Percentiles rank a stretch among this genome's conserved stretches.
Conservation (phyloP, 2,113 vertebrate species). For the Atrichornis clamosus region DNA sequence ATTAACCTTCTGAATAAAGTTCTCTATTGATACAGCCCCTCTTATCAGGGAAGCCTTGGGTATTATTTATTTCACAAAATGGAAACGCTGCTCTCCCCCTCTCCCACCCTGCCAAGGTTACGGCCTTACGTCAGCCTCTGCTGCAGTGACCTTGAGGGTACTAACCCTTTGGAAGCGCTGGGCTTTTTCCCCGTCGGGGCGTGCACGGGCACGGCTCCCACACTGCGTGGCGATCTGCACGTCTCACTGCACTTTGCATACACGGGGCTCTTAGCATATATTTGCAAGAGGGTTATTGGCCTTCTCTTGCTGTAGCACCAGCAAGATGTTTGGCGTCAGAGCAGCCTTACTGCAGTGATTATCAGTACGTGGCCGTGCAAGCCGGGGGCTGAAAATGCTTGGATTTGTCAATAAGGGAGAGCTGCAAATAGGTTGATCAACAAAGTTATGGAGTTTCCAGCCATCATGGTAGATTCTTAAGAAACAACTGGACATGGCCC, state of each 20-base stretch:
- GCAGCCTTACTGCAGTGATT: neutral
- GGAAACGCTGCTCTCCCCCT: conserved; percentile 33
- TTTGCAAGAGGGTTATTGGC: neutral
- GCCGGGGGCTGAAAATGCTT: neutral
- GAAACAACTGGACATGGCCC: neutral
- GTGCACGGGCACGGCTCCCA: neutral
- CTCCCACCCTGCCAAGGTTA: conserved; percentile 58
- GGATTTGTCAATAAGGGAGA: neutral
- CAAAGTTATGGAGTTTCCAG: neutral
- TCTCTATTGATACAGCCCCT: conserved; percentile 36
- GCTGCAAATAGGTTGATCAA: neutral
- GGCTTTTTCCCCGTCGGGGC: neutral
- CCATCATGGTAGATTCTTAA: neutral
- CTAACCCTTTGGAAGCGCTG: conserved; percentile 15
- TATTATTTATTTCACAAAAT: conserved; percentile 63
- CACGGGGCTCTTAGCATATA: neutral
- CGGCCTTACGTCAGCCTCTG: conserved; percentile 48
- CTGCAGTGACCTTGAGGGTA: conserved; percentile 34
- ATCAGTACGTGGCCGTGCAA: neutral
- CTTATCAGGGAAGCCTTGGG: conserved; percentile 64
- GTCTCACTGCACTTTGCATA: neutral
- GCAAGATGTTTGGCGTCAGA: neutral
- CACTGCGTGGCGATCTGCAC: neutral
- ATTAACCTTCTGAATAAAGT: conserved; percentile 58
- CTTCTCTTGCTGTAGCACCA: neutral